Evolutionary conservation across 2,888 invertebrate species (phyloP).

Genomic region (Pyrgus malvae): DNA sequence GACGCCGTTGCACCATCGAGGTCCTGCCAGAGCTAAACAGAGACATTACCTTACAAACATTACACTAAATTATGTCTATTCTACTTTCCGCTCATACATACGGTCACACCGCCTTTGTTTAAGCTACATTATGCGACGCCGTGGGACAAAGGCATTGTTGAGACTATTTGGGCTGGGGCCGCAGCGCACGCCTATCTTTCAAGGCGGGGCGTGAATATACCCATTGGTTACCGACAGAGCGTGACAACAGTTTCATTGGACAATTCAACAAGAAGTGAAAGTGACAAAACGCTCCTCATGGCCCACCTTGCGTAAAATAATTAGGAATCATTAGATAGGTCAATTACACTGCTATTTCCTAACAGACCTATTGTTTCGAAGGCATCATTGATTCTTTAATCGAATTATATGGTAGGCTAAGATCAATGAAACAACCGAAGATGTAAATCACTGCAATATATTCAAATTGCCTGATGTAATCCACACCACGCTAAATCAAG

Average conservation of each 20-base stretch:
- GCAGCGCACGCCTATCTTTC: constrained; percentile 65
- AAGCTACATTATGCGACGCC: constrained; percentile 11
- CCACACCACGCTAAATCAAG: constrained; percentile 3
- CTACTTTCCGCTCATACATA: background rate
- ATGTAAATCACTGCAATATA: constrained; percentile 3
- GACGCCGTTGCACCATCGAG: constrained; percentile 44
- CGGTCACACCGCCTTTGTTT: constrained; percentile 7
- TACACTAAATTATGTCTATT: background rate
- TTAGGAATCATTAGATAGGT: constrained; percentile 50
- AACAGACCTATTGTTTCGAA: constrained; percentile 13
- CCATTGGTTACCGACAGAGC: constrained; percentile 75
- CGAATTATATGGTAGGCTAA: constrained; percentile 1
- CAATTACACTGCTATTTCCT: constrained; percentile 37
- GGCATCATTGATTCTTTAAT: background rate
- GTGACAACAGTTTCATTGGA: constrained; percentile 78
- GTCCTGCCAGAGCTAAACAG: background rate
- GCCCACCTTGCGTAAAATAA: constrained; percentile 65
- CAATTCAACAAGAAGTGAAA: constrained; percentile 70
- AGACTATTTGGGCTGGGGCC: constrained; percentile 53
- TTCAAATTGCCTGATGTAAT: constrained; percentile 2
- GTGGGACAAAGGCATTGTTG: constrained; percentile 27
- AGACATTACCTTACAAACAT: constrained; percentile 4
- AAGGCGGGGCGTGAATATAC: constrained; percentile 71
- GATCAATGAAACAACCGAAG: background rate
- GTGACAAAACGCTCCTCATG: constrained; percentile 62